Evolutionary conservation across 2,113 vertebrate genomes (phyloP).

Genomic region (Balaeniceps rex): DNA sequence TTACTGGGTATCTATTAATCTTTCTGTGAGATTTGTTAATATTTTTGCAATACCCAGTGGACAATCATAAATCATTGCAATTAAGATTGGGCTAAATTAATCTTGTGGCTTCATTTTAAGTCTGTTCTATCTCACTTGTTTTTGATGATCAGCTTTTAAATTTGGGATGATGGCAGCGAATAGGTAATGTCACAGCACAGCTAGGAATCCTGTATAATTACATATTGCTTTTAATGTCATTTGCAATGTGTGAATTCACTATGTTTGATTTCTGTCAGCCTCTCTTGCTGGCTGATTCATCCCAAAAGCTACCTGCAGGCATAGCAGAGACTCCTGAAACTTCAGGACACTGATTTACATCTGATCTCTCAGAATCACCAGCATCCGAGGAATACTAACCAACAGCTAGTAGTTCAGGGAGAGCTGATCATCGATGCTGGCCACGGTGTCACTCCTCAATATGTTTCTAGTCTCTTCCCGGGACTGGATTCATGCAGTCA

Average conservation of each 20-base stretch:
- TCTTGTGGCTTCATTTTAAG: constrained; percentile 1
- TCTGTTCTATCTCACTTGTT: background rate
- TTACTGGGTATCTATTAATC: constrained; percentile 6
- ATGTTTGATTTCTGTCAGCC: background rate
- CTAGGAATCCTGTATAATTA: background rate
- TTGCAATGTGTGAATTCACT: background rate
- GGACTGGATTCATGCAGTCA: background rate
- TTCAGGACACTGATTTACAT: background rate
- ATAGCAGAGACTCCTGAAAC: background rate
- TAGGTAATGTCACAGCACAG: background rate
- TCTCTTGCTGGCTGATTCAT: background rate
- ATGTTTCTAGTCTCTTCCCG: background rate
- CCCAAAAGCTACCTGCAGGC: background rate
- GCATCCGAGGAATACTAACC: background rate
- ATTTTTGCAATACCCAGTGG: constrained; percentile 31
- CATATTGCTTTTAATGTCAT: background rate
- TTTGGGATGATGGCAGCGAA: background rate
- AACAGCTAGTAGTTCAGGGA: background rate
- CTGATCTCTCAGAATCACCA: background rate
- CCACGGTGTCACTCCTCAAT: background rate
- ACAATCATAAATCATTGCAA: constrained; percentile 40
- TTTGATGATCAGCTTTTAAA: constrained; percentile 3
- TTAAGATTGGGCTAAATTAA: constrained; percentile 33
- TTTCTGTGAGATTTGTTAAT: background rate
- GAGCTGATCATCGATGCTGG: background rate